These are phyloP conservation scores for Trogon melanurus DNA, from an alignment of 2,113 vertebrate species.

Conservation along the genomic window DNA sequence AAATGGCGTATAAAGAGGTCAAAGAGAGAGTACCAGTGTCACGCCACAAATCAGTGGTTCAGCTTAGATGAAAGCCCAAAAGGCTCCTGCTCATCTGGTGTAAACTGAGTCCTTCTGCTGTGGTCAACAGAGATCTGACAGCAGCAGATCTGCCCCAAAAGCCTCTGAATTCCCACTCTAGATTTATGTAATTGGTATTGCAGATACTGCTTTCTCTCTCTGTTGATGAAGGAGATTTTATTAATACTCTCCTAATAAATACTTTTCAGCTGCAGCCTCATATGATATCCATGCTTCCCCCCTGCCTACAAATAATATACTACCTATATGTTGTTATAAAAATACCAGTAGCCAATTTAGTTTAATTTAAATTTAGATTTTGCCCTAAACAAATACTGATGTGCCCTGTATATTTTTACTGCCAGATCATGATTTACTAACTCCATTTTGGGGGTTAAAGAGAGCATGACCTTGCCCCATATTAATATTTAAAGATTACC, in stretches of 20 bases:
- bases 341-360: slow-evolving; percentile 19
- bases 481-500: slow-evolving; percentile 71
- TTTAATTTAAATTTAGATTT: slow-evolving; percentile 70
- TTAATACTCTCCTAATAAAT: slow-evolving; percentile 1
- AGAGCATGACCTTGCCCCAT: slow-evolving; percentile 48
- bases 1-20: slow-evolving; percentile 36
- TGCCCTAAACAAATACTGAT: slow-evolving; percentile 66
- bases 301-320: neutral
- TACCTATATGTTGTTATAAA: neutral
- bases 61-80: neutral
- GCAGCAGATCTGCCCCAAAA: slow-evolving; percentile 37
- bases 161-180: slow-evolving; percentile 19
- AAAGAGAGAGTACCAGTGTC: slow-evolving; percentile 8
- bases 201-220: neutral
- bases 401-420: slow-evolving; percentile 51
- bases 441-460: slow-evolving; percentile 55
- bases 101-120: neutral
- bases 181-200: slow-evolving; percentile 11
- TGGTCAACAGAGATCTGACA: slow-evolving; percentile 30
- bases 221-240: neutral
- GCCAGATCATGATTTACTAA: slow-evolving; percentile 65
- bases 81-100: slow-evolving; percentile 41
- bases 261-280: neutral
- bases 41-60: slow-evolving; percentile 36
- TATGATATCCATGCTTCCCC: neutral